Conservation (phyloP, 2,797 vertebrate genomes). For the Otus scops region DNA sequence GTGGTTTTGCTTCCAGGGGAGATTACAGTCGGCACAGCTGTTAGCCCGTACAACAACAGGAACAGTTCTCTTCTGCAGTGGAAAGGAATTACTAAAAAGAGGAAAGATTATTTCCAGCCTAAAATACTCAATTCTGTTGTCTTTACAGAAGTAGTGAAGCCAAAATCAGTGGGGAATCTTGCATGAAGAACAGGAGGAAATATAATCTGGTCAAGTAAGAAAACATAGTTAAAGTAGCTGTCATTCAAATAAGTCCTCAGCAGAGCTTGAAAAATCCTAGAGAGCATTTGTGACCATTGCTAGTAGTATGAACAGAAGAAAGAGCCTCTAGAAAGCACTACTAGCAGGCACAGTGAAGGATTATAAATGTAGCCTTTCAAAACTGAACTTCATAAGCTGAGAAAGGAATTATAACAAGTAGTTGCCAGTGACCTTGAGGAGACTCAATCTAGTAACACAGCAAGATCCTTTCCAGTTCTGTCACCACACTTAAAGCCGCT, state of each 20-base stretch:
- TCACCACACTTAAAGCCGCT: not conserved
- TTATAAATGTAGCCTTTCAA: not conserved
- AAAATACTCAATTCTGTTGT: conserved; percentile 4
- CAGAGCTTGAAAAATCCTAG: not conserved
- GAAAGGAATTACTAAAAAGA: not conserved
- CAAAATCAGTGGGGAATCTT: conserved; percentile 9
- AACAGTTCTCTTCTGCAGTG: not conserved
- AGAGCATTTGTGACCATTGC: not conserved
- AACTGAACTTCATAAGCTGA: not conserved
- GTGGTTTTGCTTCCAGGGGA: not conserved
- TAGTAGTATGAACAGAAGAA: not conserved
- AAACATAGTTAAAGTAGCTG: not conserved
- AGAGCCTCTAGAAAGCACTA: not conserved
- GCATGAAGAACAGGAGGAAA: not conserved
- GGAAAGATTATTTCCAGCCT: not conserved
- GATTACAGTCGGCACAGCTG: not conserved
- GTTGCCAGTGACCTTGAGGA: not conserved
- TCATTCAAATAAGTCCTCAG: not conserved
- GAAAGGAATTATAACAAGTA: not conserved
- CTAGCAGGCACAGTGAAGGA: not conserved
- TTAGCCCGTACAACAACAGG: not conserved
- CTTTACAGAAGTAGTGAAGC: not conserved
- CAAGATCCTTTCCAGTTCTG: not conserved
- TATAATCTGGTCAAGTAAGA: not conserved
- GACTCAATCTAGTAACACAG: not conserved